A percentile compares a stretch with the other conserved stretches of the same genome.
These are phyloP conservation scores for Lampris megalopsis DNA, from an alignment of 2,113 vertebrate species.

Conservation along the genomic window DNA sequence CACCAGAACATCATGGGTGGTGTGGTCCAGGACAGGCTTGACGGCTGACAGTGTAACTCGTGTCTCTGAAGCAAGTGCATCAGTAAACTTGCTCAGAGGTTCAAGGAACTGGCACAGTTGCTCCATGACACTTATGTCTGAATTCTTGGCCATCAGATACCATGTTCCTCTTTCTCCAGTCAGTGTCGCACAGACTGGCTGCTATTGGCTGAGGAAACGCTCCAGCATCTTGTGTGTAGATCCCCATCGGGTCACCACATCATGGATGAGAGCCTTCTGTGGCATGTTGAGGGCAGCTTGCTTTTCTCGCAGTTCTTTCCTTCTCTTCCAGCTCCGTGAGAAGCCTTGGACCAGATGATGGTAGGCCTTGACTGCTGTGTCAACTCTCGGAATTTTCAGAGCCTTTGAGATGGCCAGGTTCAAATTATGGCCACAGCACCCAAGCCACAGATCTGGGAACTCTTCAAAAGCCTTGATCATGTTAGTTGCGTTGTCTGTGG, in stretches of 20 bases:
- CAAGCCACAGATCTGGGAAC: conserved; percentile 5
- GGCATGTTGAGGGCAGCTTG: conserved; percentile 13
- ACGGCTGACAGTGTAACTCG: conserved; percentile 24
- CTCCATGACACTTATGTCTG: conserved; percentile 22
- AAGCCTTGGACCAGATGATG: conserved; percentile 8
- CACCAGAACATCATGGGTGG: conserved; percentile 13
- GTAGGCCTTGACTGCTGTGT: conserved; percentile 10
- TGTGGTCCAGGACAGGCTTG: conserved; percentile 34
- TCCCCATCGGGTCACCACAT: conserved; percentile 21
- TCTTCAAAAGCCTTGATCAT: not conserved
- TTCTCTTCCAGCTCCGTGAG: conserved; percentile 9
- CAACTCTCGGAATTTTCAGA: conserved; percentile 6
- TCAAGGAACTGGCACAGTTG: conserved; percentile 28
- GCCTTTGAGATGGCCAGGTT: conserved; percentile 13
- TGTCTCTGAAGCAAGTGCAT: conserved; percentile 43
- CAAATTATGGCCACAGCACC: conserved; percentile 25
- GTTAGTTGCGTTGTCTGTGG: not conserved
- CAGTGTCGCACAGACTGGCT: conserved; percentile 48
- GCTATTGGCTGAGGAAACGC: conserved; percentile 38
- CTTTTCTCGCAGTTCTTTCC: conserved; percentile 20
- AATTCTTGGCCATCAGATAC: conserved; percentile 6
- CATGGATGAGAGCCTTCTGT: conserved; percentile 16
- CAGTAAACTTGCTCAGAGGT: conserved; percentile 30
- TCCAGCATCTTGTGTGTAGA: conserved; percentile 35
- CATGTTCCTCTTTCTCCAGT: conserved; percentile 36